Evolutionary conservation across 1,140 invertebrate species (phyloP).

Genomic region (Druon quercuslanigerum): DNA sequence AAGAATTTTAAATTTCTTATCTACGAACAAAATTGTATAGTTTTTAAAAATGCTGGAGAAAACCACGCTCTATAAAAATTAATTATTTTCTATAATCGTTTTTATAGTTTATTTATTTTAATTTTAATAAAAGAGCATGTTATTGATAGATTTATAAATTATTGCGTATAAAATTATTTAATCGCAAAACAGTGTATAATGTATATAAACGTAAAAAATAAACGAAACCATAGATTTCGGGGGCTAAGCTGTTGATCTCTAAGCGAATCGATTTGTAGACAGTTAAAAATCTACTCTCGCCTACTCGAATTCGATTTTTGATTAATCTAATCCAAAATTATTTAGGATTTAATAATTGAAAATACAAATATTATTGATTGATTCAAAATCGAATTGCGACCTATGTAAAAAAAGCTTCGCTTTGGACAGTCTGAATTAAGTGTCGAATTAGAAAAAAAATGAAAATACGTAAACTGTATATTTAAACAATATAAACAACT

Average conservation of each 20-base stretch:
- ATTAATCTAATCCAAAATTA: neutral
- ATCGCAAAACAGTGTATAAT: neutral
- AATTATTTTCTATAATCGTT: neutral
- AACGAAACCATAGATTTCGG: slow-evolving; percentile 17
- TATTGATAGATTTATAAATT: neutral
- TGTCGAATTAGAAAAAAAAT: slow-evolving; percentile 10
- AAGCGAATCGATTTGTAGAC: slow-evolving; percentile 52
- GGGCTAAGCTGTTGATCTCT: slow-evolving; percentile 46
- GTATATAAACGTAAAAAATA: neutral
- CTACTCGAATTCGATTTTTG: slow-evolving; percentile 10
- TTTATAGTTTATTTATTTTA: neutral
- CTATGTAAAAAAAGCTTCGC: slow-evolving; percentile 5
- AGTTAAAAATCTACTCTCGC: neutral
- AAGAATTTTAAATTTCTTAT: neutral
- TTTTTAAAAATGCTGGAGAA: neutral
- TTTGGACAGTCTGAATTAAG: neutral
- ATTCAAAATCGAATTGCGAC: slow-evolving; percentile 5
- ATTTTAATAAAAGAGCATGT: neutral
- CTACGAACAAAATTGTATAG: neutral
- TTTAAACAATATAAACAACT: neutral
- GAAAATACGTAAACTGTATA: slow-evolving; percentile 9
- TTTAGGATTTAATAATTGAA: neutral
- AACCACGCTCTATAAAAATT: neutral
- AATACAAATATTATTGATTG: neutral
- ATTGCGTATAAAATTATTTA: neutral